Evolutionary conservation across 2,888 invertebrate genomes (phyloP), one percentile per base, ranked within the genome.

Genomic region (Tetragnatha montana): DNA sequence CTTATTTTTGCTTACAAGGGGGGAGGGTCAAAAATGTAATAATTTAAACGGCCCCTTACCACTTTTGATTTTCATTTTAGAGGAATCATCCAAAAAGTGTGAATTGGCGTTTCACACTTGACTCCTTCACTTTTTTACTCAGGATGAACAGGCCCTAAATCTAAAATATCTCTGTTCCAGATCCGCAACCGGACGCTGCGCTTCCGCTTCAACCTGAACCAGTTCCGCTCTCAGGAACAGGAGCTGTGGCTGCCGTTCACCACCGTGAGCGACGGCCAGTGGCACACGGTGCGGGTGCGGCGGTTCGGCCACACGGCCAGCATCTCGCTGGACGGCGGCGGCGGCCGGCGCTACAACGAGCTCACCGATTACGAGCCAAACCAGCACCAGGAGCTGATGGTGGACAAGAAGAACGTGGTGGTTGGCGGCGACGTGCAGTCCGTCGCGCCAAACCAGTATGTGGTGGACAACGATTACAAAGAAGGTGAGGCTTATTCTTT

Each of bases 261-360:
- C 21, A 75, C 73, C 10, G 93, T 93, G 17, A 93, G 93, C 8
- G 92, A 93, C 84, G 94, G 94, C 1, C 93, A 93, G 81, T 94
- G 94, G 94, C 94, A 94, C 91, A 92, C 93, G 0, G 91, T 92
- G n/a, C 47, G 83, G 12, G 90, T 92, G 2, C 80, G 80, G 19
- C 91, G 92, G 6, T 93, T 92, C 74, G 94, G 94, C 4, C 92
- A 92, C 86, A 93, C 93, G 91, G 93, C 94, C 69, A 92, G 92
- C 80, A 91, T 94, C 71, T 92, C 92, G 75, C 92, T 94, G 91
- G 94, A 94, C 91, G 93, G 93, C 50, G 94, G 94, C 8, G 94
- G 94, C 89, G 94, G 94, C 12, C 69, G 92, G 21, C 89, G 92
- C 17, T 91, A 91, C 84, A 91, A 89, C 74, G 92, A 92, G 80